Evolutionary conservation across 2,888 invertebrate species (phyloP).

Genomic region (Diloba caeruleocephala): DNA sequence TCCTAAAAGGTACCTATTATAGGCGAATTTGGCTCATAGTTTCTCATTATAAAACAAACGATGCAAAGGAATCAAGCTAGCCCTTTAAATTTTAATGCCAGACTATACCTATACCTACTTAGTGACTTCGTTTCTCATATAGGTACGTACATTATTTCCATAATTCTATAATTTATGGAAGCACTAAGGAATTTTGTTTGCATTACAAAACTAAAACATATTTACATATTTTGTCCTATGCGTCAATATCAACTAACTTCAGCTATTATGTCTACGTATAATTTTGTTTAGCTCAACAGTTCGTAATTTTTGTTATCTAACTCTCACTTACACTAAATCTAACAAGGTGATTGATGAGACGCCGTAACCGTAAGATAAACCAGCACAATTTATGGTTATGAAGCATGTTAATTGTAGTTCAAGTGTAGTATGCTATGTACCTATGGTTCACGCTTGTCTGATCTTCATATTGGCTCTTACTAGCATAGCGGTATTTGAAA

Average conservation of each 20-base stretch:
- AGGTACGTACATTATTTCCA: conserved; percentile 51
- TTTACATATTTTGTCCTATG: conserved; percentile 51
- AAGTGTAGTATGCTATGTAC: conserved; percentile 18
- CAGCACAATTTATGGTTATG: conserved; percentile 23
- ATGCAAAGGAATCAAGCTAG: conserved; percentile 36
- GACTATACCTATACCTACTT: conserved; percentile 34
- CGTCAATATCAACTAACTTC: conserved; percentile 55
- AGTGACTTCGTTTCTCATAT: conserved; percentile 45
- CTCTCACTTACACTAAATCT: conserved; percentile 32
- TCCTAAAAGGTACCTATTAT: conserved; percentile 19
- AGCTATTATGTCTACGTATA: conserved; percentile 50
- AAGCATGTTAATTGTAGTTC: conserved; percentile 15
- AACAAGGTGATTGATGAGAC: conserved; percentile 44
- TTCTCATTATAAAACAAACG: conserved; percentile 21
- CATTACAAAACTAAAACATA: conserved; percentile 66
- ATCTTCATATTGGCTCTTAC: conserved; percentile 11
- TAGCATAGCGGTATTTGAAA: conserved; percentile 26
- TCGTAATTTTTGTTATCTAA: conserved; percentile 46
- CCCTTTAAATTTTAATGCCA: conserved; percentile 29
- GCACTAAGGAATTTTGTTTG: conserved; percentile 77
- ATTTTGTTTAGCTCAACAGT: conserved; percentile 49
- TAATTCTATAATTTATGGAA: conserved; percentile 72
- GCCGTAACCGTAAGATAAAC: conserved; percentile 23
- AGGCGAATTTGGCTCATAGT: conserved; percentile 34
- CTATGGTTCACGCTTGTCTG: conserved; percentile 8